These are phyloP conservation scores for Pseudomyrmex sp. DNA, from an alignment of 1,140 invertebrate species.

Conservation along the genomic window DNA sequence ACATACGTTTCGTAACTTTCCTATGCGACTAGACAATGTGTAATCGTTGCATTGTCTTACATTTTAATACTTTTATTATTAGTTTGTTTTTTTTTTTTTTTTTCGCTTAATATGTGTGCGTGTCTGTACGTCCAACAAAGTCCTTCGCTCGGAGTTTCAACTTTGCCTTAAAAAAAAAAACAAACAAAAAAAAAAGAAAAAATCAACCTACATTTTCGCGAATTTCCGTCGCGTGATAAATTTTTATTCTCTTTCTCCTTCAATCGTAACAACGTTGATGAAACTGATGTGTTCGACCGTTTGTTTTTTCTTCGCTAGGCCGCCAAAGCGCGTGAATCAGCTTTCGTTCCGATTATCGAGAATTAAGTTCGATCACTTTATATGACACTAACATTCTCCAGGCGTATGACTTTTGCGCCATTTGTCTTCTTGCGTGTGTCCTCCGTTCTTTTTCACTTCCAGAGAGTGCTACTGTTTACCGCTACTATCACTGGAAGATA, in stretches of 20 bases:
- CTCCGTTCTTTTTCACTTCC: not conserved
- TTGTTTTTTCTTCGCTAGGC: conserved; percentile 38
- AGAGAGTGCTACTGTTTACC: not conserved
- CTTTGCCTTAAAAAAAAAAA: not conserved
- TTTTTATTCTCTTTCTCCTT: not conserved
- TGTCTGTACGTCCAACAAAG: conserved; percentile 27
- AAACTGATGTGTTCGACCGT: conserved; percentile 13
- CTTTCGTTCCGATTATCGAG: not conserved
- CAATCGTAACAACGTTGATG: not conserved
- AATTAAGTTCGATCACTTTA: conserved; percentile 16
- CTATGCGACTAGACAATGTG: conserved; percentile 76
- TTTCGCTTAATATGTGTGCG: not conserved
- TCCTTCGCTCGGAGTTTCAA: not conserved
- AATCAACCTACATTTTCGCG: not conserved
- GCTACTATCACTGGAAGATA: conserved; percentile 19
- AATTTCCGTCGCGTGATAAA: not conserved
- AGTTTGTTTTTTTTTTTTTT: conserved; percentile 31
- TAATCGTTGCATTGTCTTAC: conserved; percentile 56
- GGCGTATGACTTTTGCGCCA: not conserved
- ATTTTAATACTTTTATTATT: conserved; percentile 55
- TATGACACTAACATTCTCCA: not conserved
- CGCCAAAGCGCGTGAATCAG: conserved; percentile 8
- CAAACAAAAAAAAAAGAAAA: conserved; percentile 2
- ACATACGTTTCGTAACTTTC: conserved; percentile 83
- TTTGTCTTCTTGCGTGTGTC: not conserved